Conservation (phyloP, 2,797 vertebrate species). For the Choloepus didactylus region DNA sequence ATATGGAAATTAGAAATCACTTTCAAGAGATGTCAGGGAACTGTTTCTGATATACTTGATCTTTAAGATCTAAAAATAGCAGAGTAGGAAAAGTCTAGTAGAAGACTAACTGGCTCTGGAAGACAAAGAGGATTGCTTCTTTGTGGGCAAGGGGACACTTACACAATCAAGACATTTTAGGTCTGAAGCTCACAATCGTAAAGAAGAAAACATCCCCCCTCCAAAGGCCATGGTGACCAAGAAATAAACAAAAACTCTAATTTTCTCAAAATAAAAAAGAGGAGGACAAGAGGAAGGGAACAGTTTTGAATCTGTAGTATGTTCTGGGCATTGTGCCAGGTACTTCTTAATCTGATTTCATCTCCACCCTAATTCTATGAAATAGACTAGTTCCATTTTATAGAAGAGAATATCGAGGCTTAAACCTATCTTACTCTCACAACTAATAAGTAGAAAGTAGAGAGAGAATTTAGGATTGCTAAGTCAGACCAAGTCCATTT, state of each 20-base stretch:
- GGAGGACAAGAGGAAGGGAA: neutral
- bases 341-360: conserved; percentile 57
- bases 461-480: neutral
- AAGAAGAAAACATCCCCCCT: neutral
- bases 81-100: conserved; percentile 75
- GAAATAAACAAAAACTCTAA: conserved; percentile 42
- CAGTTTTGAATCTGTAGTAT: conserved; percentile 28
- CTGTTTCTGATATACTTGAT: conserved; percentile 77
- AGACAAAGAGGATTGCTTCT: conserved; percentile 34
- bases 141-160: conserved; percentile 11
- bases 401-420: conserved; percentile 10
- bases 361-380: conserved; percentile 37
- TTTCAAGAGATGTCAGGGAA: conserved; percentile 78
- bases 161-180: neutral
- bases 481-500: conserved; percentile 2
- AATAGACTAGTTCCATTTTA: conserved; percentile 28
- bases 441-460: neutral
- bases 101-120: conserved; percentile 53
- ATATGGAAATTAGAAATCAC: conserved; percentile 87
- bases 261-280: conserved; percentile 47
- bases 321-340: conserved; percentile 5
- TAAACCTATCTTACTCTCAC: neutral
- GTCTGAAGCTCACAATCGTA: conserved; percentile 38
- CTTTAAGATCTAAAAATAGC: conserved; percentile 80
- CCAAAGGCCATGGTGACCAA: neutral